Evolutionary conservation across 2,888 invertebrate genomes (phyloP).

Genomic region (Nasonia oneida): DNA sequence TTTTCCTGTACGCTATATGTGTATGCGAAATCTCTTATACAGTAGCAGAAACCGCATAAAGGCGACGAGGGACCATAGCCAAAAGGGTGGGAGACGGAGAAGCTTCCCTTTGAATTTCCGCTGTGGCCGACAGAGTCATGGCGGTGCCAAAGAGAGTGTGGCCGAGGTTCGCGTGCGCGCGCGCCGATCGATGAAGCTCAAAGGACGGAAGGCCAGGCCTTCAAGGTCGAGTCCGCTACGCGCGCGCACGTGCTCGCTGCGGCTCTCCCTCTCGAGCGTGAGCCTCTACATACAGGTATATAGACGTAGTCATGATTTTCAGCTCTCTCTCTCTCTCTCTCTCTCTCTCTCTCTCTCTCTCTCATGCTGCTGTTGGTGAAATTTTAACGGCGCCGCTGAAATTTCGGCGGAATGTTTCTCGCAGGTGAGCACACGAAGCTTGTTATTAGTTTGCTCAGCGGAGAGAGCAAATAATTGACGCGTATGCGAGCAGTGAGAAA

Average conservation of each 20-base stretch:
- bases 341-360: too few species aligned
- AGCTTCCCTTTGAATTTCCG: conserved; percentile 43
- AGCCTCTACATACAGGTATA: not conserved
- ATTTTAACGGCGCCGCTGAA: not conserved
- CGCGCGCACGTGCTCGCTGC: conserved; percentile 48
- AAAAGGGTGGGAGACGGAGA: not conserved
- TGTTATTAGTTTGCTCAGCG: not conserved
- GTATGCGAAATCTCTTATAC: not conserved
- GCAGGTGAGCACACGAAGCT: not conserved
- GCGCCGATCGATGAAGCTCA: conserved; percentile 63
- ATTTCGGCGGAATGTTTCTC: not conserved
- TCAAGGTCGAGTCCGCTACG: conserved; percentile 60
- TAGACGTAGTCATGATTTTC: too few species aligned
- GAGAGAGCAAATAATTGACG: not conserved
- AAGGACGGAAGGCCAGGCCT: conserved; percentile 63
- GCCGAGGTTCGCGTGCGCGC: conserved; percentile 39
- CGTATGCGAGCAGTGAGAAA: not conserved
- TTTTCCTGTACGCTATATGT: conserved; percentile 25
- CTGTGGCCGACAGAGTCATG: not conserved
- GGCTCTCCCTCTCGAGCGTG: not conserved
- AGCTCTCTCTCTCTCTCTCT: too few species aligned
- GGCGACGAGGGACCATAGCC: not conserved
- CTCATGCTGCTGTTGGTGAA: too few species aligned
- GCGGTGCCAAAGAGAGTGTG: not conserved
- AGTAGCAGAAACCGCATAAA: not conserved